Evolutionary conservation across 2,113 vertebrate genomes (phyloP).

Genomic region (Echinops telfairi): DNA sequence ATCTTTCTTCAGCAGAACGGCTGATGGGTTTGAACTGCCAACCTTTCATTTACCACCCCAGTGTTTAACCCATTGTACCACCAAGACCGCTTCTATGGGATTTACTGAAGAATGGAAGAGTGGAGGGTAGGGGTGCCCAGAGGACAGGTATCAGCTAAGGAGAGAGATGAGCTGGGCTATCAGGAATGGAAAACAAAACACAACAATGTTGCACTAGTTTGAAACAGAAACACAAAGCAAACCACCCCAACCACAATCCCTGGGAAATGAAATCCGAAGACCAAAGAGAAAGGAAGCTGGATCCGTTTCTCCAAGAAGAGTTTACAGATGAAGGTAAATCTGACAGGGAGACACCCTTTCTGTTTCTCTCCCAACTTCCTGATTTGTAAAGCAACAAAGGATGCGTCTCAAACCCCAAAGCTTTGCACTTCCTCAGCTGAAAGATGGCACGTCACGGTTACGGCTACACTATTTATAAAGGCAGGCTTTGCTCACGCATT

Average conservation of each 20-base stretch:
- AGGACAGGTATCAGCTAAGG: neutral
- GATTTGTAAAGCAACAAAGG: slow-evolving; percentile 60
- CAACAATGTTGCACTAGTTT: neutral
- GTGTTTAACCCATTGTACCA: too few relatives aligned
- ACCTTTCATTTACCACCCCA: too few relatives aligned
- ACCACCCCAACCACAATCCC: neutral
- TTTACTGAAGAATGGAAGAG: neutral
- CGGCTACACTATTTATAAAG: slow-evolving; percentile 55
- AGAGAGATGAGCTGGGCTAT: neutral
- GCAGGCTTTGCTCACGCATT: slow-evolving; percentile 40
- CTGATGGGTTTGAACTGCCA: too few relatives aligned
- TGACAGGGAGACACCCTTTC: slow-evolving; percentile 62
- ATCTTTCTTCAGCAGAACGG: too few relatives aligned
- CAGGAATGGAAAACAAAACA: neutral
- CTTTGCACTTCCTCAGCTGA: slow-evolving; percentile 43
- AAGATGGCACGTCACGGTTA: neutral
- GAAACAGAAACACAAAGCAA: neutral
- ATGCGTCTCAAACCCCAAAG: slow-evolving; percentile 24
- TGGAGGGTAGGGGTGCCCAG: neutral
- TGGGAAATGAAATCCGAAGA: slow-evolving; percentile 63
- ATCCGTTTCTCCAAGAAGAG: slow-evolving; percentile 50
- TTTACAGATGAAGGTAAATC: slow-evolving; percentile 54
- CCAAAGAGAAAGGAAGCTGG: slow-evolving; percentile 35
- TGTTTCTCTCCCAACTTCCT: slow-evolving; percentile 38
- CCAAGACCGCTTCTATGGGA: neutral